Evolutionary conservation across 2,888 invertebrate genomes (phyloP).

Genomic region (Ethmia dodecea): DNA sequence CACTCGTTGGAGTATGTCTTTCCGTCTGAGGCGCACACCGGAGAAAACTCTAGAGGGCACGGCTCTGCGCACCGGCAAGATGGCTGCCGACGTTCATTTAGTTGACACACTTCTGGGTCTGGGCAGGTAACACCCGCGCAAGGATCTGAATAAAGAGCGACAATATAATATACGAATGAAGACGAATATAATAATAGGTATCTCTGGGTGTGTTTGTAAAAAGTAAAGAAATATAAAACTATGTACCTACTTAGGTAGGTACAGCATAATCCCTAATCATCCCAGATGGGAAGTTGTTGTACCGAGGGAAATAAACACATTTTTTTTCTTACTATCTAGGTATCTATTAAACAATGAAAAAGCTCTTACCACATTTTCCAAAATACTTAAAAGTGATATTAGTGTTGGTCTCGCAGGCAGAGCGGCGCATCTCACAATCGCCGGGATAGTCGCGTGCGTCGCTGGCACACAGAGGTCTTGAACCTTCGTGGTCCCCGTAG

Average conservation of each 20-base stretch:
- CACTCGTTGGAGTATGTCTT: slow-evolving; percentile 92
- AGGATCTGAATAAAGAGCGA: slow-evolving; percentile 91
- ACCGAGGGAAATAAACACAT: too few species aligned
- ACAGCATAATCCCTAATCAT: too few species aligned
- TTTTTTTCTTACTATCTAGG: too few species aligned
- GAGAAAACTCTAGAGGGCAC: slow-evolving; percentile 87
- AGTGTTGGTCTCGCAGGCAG: slow-evolving; percentile 85
- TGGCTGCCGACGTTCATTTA: slow-evolving; percentile 87
- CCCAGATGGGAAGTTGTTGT: too few species aligned
- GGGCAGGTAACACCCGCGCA: slow-evolving; percentile 88
- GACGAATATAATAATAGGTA: too few species aligned
- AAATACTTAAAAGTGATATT: slow-evolving; percentile 89
- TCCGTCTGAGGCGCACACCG: slow-evolving; percentile 88
- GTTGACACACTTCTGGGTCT: slow-evolving; percentile 89
- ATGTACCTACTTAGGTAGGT: too few species aligned
- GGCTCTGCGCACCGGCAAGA: slow-evolving; percentile 89
- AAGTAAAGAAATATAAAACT: too few species aligned
- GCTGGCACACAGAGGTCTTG: slow-evolving; percentile 88
- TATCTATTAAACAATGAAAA: too few species aligned
- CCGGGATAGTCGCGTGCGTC: slow-evolving; percentile 91
- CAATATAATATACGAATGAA: too few species aligned
- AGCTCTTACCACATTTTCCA: slow-evolving; percentile 92
- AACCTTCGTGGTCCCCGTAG: slow-evolving; percentile 89
- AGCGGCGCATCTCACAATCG: slow-evolving; percentile 89
- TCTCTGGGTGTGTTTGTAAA: too few species aligned